phyloP scores from a whole-genome alignment of 2,888 invertebrate species.

The Mythimna albipuncta region DNA sequence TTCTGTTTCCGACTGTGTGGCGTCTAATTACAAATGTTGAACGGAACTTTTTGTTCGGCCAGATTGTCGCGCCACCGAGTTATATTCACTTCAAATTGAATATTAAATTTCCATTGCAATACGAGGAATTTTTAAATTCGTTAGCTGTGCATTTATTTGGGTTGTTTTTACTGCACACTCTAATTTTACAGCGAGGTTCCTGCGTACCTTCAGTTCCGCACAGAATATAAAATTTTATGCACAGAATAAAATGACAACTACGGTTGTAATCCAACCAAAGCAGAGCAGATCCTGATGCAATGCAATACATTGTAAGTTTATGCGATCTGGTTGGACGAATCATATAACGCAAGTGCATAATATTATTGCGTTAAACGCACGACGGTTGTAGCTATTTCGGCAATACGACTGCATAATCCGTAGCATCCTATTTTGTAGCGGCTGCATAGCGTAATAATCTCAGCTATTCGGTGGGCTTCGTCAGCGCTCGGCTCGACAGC shows the following conservation, averaged over 20 bases:
- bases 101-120: slow-evolving; percentile 77
- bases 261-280: neutral
- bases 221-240: slow-evolving; percentile 21
- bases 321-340: slow-evolving; percentile 20
- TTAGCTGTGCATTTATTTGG: slow-evolving; percentile 58
- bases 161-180: slow-evolving; percentile 56
- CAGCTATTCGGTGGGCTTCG: slow-evolving; percentile 85
- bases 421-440: slow-evolving; percentile 79
- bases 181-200: slow-evolving; percentile 41
- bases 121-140: slow-evolving; percentile 67
- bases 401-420: slow-evolving; percentile 75
- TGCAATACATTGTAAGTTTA: slow-evolving; percentile 19
- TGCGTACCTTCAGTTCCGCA: neutral
- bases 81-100: slow-evolving; percentile 84
- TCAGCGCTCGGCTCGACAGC: slow-evolving; percentile 86
- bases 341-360: slow-evolving; percentile 26
- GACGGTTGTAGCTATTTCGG: slow-evolving; percentile 61
- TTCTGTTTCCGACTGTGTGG: slow-evolving; percentile 70
- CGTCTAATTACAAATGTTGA: slow-evolving; percentile 86
- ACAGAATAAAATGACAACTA: slow-evolving; percentile 5
- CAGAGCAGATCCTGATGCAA: neutral
- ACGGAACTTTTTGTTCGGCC: slow-evolving; percentile 82
- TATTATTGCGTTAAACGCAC: slow-evolving; percentile 45
- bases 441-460: slow-evolving; percentile 84
- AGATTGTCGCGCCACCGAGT: slow-evolving; percentile 82